Evolutionary conservation across 2,113 vertebrate species (phyloP).

Genomic region (Brachyistius frenatus): DNA sequence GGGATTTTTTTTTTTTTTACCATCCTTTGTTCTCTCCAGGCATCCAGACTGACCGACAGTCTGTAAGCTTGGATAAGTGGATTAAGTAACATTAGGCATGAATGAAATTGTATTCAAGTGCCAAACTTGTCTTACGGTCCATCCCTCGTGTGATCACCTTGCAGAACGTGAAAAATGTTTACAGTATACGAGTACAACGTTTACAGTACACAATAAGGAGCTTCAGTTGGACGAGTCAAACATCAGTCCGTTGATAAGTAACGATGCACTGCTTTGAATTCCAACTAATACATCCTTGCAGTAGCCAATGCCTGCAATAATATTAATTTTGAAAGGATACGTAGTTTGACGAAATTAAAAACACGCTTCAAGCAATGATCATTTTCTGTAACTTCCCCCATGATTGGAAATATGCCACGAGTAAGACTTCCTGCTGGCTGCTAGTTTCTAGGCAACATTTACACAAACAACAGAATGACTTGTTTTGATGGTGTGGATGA

Average conservation of each 20-base stretch:
- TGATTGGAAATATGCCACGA: not conserved
- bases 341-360: not conserved
- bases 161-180: not conserved
- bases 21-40: not conserved
- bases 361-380: not conserved
- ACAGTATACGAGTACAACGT: conserved; percentile 6
- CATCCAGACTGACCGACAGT: not conserved
- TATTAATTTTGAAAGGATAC: too few species aligned
- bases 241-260: not conserved
- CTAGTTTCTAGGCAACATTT: not conserved
- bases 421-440: not conserved
- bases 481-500: not conserved
- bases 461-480: not conserved
- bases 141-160: not conserved
- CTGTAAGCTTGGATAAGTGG: not conserved
- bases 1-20: not conserved
- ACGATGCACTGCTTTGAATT: not conserved
- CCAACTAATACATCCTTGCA: not conserved
- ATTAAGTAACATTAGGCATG: not conserved
- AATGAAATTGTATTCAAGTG: not conserved
- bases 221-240: not conserved
- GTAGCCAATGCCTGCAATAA: too few species aligned
- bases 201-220: conserved; percentile 11
- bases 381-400: not conserved
- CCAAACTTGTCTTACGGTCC: not conserved